phyloP scores from a whole-genome alignment of 2,113 vertebrate species.

The Notothenia coriiceps region DNA sequence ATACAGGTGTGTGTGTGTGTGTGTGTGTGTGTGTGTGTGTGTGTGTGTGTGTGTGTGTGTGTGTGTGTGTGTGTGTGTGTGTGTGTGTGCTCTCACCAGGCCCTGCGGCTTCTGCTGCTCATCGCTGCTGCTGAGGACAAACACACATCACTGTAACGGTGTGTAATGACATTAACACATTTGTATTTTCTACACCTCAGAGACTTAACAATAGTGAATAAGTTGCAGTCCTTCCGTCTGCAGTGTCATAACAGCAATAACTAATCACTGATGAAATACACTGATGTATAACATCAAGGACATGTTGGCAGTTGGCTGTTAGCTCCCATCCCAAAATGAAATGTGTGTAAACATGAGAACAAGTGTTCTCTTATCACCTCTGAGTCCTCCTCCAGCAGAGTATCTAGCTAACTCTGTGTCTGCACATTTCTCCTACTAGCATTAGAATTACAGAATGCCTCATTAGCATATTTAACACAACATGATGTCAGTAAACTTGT shows the following conservation, averaged over 20 bases:
- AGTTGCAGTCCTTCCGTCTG: too few species aligned
- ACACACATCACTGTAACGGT: not conserved
- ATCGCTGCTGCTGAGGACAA: conserved; percentile 29
- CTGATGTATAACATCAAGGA: too few species aligned
- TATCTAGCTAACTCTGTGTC: too few species aligned
- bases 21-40: not conserved
- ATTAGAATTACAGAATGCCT: too few species aligned
- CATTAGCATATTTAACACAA: too few species aligned
- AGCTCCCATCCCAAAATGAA: not conserved
- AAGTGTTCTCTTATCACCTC: too few species aligned
- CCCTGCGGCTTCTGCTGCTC: conserved; percentile 54
- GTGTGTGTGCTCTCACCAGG: conserved; percentile 48
- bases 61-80: conserved; percentile 2
- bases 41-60: not conserved
- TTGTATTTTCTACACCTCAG: not conserved
- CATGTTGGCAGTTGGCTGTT: not conserved
- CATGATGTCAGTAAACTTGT: too few species aligned
- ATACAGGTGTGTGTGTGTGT: not conserved
- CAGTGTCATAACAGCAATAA: too few species aligned
- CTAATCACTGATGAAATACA: too few species aligned
- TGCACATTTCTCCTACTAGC: too few species aligned
- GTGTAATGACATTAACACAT: not conserved
- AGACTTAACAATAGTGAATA: not conserved
- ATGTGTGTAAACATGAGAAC: too few species aligned
- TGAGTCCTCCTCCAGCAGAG: too few species aligned